These are phyloP conservation scores for Bolborhynchus lineola DNA, from an alignment of 2,113 vertebrate genomes.

Conservation along the genomic window DNA sequence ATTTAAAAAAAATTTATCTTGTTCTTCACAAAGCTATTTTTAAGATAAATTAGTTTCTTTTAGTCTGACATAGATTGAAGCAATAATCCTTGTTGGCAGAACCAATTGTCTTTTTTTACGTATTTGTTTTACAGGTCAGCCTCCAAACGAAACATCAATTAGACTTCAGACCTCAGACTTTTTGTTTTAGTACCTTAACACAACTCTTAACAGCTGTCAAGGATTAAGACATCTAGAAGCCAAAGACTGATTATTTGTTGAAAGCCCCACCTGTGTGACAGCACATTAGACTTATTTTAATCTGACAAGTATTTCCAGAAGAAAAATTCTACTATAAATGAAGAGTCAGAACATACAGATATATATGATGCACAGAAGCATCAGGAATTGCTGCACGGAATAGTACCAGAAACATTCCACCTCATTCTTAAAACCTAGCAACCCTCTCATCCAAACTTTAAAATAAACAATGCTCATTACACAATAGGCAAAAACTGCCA, in stretches of 20 bases:
- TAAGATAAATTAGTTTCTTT: neutral
- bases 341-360: neutral
- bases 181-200: neutral
- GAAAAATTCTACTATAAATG: neutral
- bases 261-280: neutral
- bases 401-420: neutral
- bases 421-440: neutral
- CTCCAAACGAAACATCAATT: neutral
- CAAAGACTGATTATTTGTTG: neutral
- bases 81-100: neutral
- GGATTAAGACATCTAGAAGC: neutral
- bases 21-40: neutral
- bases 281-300: neutral
- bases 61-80: neutral
- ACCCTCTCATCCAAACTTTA: neutral
- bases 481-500: neutral
- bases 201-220: neutral
- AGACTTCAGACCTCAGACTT: neutral
- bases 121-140: neutral
- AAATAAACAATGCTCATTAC: neutral
- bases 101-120: neutral
- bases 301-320: neutral
- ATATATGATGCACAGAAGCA: neutral
- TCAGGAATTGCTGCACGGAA: neutral
- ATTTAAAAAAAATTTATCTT: neutral